Base-by-base conservation (phyloP, 2,797 vertebrate species). In the Intellagama lesueurii region DNA sequence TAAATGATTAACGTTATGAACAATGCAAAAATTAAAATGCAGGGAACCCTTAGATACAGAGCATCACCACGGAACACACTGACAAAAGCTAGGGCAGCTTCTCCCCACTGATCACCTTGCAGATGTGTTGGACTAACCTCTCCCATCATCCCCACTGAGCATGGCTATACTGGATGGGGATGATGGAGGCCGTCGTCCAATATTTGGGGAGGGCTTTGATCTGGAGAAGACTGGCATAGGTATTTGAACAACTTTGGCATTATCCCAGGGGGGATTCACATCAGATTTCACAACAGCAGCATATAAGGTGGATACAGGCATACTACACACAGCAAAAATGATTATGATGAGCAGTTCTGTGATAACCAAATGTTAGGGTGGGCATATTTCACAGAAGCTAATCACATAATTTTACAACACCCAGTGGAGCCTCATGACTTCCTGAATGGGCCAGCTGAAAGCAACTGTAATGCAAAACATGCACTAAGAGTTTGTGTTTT, bases 371-470 rank as follows among this genome's bases (percentile, higher is more conserved):
- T 86, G 79, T 88, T 77, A 85, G 82, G 80, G 6, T 49, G 35
- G 81, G 35, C 88, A 89, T 91, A 83, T 92, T 88, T 92, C 12
- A 70, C 17, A 66, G 47, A 86, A 78, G 69, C 87, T 90, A 93
- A 93, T 93, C 85, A 91, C 90, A 88, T 82, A 92, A 40, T 83
- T 96, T 93, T 93, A 94, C 78, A 92, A 92, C 28, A 70, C 91
- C 79, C 0, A 0, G 86, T 88, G 66, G 78, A 92, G 77, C 49
- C 44, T 26, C 81, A 92, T 92, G 85, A 80, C 86, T 94, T 94
- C 87, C 91, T 94, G 89, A 91, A 94, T 60, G 91, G 19, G 3
- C 81, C 87, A 77, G 82, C 56, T 92, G 90, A 90, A 95, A 93
- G 92, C 87, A 94, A 86, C 83, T 90, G n/a, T 84, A 92, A 83